Conservation (phyloP, 2,113 vertebrate genomes). For the Zapornia atra region DNA sequence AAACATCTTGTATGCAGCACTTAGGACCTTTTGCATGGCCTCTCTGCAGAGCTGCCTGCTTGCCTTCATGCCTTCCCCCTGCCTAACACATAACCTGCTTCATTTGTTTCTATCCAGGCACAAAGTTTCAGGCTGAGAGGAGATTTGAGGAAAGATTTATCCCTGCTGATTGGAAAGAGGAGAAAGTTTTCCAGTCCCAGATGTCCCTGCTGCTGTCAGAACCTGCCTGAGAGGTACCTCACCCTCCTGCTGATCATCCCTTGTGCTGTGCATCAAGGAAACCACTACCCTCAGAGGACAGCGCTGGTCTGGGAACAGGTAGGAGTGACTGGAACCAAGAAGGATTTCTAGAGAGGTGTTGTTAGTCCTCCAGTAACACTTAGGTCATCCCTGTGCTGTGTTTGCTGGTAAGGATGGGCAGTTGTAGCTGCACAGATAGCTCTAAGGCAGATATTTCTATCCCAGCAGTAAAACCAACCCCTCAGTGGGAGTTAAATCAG, state of each 20-base stretch:
- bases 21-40: background rate
- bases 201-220: accelerated
- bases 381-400: background rate
- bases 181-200: background rate
- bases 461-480: background rate
- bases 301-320: background rate
- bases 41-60: background rate
- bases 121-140: accelerated
- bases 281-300: accelerated
- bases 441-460: background rate
- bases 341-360: background rate
- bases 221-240: background rate
- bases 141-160: background rate
- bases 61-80: accelerated
- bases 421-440: background rate
- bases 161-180: background rate
- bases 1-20: accelerated
- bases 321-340: background rate
- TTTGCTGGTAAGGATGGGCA: background rate
- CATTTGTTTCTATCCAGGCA: background rate
- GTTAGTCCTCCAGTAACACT: background rate
- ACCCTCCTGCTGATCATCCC: accelerated
- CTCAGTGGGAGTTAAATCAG: background rate
- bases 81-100: accelerated
- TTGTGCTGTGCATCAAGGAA: background rate